phyloP scores from a whole-genome alignment of 2,113 vertebrate species.

The Hucho hucho region DNA sequence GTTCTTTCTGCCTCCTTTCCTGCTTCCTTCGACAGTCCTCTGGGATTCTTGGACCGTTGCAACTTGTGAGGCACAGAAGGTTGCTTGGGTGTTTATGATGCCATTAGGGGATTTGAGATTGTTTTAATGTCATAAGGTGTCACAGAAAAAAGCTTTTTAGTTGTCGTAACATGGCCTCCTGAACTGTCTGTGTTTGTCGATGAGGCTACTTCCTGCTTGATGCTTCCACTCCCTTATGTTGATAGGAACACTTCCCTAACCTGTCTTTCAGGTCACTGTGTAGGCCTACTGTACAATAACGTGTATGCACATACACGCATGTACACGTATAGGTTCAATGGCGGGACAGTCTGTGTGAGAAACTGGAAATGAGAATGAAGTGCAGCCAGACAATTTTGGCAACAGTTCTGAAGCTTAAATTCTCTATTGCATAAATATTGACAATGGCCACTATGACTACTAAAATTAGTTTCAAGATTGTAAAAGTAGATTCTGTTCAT shows the following conservation, averaged over 20 bases:
- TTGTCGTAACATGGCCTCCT: background rate
- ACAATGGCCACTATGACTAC: background rate
- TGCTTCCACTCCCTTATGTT: background rate
- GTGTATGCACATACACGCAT: background rate
- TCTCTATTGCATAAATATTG: background rate
- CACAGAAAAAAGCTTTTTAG: background rate
- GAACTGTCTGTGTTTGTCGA: background rate
- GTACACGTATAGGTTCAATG: background rate
- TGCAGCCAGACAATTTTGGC: background rate
- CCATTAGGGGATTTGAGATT: no score
- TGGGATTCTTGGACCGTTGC: background rate
- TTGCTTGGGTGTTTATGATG: background rate
- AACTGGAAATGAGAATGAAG: background rate
- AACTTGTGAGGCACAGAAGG: background rate
- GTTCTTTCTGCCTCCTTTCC: constrained; percentile 23
- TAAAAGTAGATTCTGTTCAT: no score
- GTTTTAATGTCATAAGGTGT: background rate
- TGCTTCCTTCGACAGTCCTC: background rate
- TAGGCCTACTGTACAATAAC: background rate
- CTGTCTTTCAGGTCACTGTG: background rate
- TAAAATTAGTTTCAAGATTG: background rate
- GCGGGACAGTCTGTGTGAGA: background rate
- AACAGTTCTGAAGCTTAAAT: background rate
- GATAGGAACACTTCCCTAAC: background rate
- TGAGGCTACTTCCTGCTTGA: no score